Evolutionary conservation across 2,888 invertebrate genomes (phyloP), one percentile per base, ranked within the genome.

Genomic region (Prostheceraeus crozeri): DNA sequence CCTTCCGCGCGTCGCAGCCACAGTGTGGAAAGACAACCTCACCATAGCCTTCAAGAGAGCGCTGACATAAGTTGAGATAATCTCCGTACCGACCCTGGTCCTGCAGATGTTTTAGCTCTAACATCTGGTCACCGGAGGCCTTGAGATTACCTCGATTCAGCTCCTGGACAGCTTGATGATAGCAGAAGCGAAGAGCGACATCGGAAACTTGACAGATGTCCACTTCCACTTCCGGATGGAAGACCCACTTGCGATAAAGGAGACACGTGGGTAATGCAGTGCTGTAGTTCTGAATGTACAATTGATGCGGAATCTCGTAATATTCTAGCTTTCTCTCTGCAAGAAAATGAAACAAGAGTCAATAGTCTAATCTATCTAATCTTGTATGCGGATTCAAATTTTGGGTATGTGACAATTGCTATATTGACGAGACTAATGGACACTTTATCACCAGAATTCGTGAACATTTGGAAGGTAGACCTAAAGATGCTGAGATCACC

Each of bases 201-300:
- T 2, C 21, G 11, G n/a, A n/a, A n/a, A n/a, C n/a, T n/a, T n/a
- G n/a, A n/a, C n/a, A n/a, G n/a, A n/a, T n/a, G n/a, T n/a, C n/a
- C n/a, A n/a, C 59, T 64, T 75, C 75, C 46, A 64, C 65, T n/a
- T 67, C 63, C 10, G 72, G 66, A 35, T 71, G 67, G 65, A 79
- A 80, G 11, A 79, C 63, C 77, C 78, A 80, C 64, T 76, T 76
- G 57, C 72, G 70, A 46, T 98, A 80, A 62, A 86, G 83, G 46
- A 98, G 81, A 74, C 96, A 98, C 6, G 55, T 40, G 16, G 45
- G 36, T 31, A 96, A 94, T 10, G 96, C 96, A 65, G 90, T 90
- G 30, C 30, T 45, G 75, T 96, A 98, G 79, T 98, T 98, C 79
- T 96, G 94, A 68, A 98, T 91, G 80, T 98, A 98, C 65, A 98